phyloP scores from a whole-genome alignment of 2,888 invertebrate species.

The Scaptomyza reducta region DNA sequence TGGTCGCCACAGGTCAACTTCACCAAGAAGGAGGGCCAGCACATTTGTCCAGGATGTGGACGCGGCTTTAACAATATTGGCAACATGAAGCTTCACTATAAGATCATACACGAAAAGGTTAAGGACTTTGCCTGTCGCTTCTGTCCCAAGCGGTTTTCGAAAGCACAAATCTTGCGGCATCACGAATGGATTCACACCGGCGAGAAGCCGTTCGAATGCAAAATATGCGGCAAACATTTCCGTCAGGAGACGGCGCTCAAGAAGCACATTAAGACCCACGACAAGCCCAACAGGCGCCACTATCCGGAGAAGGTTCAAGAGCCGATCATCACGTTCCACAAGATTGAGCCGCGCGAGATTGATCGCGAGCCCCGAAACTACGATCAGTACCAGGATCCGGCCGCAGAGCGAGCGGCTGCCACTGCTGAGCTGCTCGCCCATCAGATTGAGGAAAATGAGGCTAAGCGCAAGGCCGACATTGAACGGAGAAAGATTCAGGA shows the following conservation, averaged over 20 bases:
- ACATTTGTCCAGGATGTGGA: slow-evolving; percentile 81
- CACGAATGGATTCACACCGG: slow-evolving; percentile 84
- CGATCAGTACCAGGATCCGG: slow-evolving; percentile 74
- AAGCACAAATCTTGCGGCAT: slow-evolving; percentile 83
- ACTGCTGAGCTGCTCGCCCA: slow-evolving; percentile 80
- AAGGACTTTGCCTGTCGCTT: slow-evolving; percentile 82
- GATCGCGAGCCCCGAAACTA: slow-evolving; percentile 68
- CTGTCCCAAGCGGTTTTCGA: slow-evolving; percentile 82
- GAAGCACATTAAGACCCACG: slow-evolving; percentile 82
- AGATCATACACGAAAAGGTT: slow-evolving; percentile 82
- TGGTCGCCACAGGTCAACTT: slow-evolving; percentile 83
- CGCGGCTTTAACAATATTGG: slow-evolving; percentile 82
- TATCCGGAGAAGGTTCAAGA: slow-evolving; percentile 45
- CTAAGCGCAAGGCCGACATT: slow-evolving; percentile 76
- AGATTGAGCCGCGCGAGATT: slow-evolving; percentile 59
- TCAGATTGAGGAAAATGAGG: slow-evolving; percentile 78
- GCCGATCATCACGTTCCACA: slow-evolving; percentile 58
- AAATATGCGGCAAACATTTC: slow-evolving; percentile 81
- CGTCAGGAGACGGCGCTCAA: slow-evolving; percentile 82
- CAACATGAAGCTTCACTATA: slow-evolving; percentile 81
- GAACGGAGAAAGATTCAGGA: slow-evolving; percentile 79
- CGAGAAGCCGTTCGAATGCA: slow-evolving; percentile 82
- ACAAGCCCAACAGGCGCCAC: slow-evolving; percentile 67
- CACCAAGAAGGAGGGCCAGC: slow-evolving; percentile 82
- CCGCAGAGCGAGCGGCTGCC: slow-evolving; percentile 74